phyloP scores from a whole-genome alignment of 2,888 invertebrate genomes.

The Trachelus troglodyta region DNA sequence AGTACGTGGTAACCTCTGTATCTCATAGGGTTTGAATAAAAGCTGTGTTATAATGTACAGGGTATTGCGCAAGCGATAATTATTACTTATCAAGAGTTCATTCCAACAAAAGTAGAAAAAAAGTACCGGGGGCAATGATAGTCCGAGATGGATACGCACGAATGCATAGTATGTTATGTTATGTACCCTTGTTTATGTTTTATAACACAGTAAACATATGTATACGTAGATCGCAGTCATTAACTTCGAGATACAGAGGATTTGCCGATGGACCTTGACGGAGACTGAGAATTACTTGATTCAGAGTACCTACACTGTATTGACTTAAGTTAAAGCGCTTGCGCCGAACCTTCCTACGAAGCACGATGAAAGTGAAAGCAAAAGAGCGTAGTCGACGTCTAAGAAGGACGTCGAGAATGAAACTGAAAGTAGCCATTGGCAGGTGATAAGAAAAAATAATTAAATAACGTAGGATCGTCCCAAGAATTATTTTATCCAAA shows the following conservation, averaged over 20 bases:
- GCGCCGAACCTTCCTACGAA: constrained; percentile 20
- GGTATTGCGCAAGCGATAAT: neutral
- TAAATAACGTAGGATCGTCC: neutral
- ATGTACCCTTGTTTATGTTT: neutral
- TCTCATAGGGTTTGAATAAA: neutral
- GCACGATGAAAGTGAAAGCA: neutral
- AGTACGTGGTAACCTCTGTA: neutral
- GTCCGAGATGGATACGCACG: neutral
- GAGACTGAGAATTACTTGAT: neutral
- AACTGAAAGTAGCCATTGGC: neutral
- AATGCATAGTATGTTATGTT: neutral
- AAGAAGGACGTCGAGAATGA: neutral
- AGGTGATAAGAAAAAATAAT: neutral
- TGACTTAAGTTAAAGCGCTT: constrained; percentile 38
- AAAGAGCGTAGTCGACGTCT: neutral
- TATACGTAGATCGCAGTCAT: neutral
- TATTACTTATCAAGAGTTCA: constrained; percentile 4
- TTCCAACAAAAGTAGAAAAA: neutral
- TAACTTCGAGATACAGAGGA: neutral
- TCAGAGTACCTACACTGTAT: constrained; percentile 20
- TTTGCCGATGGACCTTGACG: neutral
- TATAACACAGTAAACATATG: neutral
- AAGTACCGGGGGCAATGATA: neutral
- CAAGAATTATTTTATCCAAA: neutral
- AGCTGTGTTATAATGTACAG: neutral